Evolutionary conservation across 1,140 invertebrate species (phyloP), one percentile per base, ranked within the genome.

Genomic region (Anastrepha obliqua): DNA sequence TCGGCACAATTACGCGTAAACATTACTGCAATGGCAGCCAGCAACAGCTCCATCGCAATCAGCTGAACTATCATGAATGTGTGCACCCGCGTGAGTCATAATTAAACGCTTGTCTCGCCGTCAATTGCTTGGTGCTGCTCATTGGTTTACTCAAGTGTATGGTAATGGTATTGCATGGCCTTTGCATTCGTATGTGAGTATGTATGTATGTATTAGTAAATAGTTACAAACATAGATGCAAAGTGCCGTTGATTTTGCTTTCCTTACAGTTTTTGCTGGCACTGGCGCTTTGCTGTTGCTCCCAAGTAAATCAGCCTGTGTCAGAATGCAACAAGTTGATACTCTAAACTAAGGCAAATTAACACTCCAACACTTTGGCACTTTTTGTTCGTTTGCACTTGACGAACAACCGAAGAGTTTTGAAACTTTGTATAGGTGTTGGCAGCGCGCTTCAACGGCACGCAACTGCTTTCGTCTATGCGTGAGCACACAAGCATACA

Each of bases 31-130:
- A 39, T 7, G 4, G 39, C 39, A 47, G 17, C 67, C 47, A 55
- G 15, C 74, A 42, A 8, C 74, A 55, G 47, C 44, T 20, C 47
- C 74, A 55, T 81, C 74, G 51, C 4, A 58, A 62, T 62, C 60
- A 62, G 13, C n/a, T n/a, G 60, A 62, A n/a, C 60, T 17, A 62
- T 62, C 60, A 17, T n/a, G 70, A 17, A 74, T 51, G 70, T 17
- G 44, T 74, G 39, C 44, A 74, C 8, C 70, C 70, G 70, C 7
- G n/a, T 81, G 74, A 81, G 74, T 81, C 74, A 81, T 81, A 51
- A 81, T 81, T 81, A 81, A 81, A 81, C n/a, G 74, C 74, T 55
- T 81, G 74, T 55, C 74, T 81, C 47, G 74, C 17, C 74, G 47
- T 81, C 74, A 81, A 81, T 81, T 81, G 74, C 74, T 81, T 81